These are phyloP conservation scores for Podocnemis expansa DNA, from an alignment of 2,113 vertebrate species.

Conservation along the genomic window DNA sequence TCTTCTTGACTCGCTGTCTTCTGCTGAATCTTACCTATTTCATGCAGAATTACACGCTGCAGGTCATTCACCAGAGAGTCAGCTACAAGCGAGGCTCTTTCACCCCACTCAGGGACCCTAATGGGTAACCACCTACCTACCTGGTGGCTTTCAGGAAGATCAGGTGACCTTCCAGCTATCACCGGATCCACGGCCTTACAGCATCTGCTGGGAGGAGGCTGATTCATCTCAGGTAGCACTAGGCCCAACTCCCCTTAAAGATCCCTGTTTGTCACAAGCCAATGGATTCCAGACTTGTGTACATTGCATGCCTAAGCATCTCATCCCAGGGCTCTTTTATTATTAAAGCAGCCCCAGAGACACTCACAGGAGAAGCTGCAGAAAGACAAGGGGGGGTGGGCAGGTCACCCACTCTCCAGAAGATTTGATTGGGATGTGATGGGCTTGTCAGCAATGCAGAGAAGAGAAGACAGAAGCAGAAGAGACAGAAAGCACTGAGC, in stretches of 20 bases:
- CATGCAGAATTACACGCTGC: too few species aligned
- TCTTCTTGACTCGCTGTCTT: not conserved
- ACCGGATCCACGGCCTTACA: not conserved
- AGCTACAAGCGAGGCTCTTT: not conserved
- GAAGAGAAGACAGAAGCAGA: too few species aligned
- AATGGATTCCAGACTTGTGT: not conserved
- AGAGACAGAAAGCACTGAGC: too few species aligned
- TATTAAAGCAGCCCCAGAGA: not conserved
- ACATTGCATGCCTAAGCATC: not conserved
- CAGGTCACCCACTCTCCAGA: too few species aligned
- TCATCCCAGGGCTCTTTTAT: not conserved
- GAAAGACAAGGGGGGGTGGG: not conserved
- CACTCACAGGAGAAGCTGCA: not conserved
- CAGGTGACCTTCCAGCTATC: not conserved
- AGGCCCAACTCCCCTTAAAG: not conserved
- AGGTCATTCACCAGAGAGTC: not conserved
- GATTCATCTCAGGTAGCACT: not conserved
- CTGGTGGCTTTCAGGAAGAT: not conserved
- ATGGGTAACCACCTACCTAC: not conserved
- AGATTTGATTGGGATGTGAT: too few species aligned
- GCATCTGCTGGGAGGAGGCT: not conserved
- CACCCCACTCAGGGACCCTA: not conserved
- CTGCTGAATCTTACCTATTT: not conserved
- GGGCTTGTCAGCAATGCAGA: too few species aligned
- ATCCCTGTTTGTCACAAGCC: not conserved